Conservation (phyloP, 2,797 vertebrate genomes). For the Hafferia zeledoni region DNA sequence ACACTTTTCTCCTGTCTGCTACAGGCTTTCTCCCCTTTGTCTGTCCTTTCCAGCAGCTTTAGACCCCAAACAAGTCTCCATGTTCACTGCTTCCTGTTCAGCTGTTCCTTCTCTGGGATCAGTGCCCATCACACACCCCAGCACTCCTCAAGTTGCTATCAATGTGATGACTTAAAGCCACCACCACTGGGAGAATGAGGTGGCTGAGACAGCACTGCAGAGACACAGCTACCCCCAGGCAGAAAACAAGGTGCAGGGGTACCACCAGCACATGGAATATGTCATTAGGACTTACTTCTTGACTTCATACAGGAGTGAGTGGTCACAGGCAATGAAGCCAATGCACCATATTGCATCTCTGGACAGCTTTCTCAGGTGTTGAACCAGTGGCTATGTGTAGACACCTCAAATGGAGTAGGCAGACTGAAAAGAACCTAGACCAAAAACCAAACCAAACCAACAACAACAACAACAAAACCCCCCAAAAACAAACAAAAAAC, state of each 20-base stretch:
- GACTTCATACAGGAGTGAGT: background rate
- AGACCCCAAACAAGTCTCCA: background rate
- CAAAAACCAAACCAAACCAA: background rate
- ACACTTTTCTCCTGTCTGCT: background rate
- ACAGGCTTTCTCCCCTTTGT: background rate
- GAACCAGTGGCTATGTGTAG: background rate
- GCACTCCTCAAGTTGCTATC: background rate
- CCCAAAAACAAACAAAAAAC: no score
- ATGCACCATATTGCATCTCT: background rate
- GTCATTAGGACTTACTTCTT: background rate
- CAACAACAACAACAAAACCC: no score
- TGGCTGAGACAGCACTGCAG: background rate
- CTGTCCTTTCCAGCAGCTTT: background rate
- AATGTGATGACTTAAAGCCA: background rate
- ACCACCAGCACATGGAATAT: background rate
- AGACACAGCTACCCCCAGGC: background rate
- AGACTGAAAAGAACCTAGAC: background rate
- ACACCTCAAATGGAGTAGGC: background rate
- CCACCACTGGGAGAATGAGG: fast-evolving
- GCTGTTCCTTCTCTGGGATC: background rate
- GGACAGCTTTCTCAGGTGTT: background rate
- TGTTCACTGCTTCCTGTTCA: background rate
- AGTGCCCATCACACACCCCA: background rate
- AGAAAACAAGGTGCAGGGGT: background rate
- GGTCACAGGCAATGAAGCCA: background rate